These are phyloP conservation scores for Holocentrus rufus DNA, from an alignment of 2,797 vertebrate genomes.

Conservation along the genomic window DNA sequence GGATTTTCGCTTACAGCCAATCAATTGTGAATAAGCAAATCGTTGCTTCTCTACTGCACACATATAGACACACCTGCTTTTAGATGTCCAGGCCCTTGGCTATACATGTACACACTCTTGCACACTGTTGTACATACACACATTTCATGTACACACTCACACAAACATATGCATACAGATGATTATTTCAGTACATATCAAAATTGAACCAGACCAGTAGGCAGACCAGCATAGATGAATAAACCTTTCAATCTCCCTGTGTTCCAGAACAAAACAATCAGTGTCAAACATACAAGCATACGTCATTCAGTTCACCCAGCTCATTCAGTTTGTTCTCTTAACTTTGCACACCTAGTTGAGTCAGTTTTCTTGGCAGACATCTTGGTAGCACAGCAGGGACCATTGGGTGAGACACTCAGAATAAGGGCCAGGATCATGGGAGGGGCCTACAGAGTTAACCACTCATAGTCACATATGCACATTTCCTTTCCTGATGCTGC, in stretches of 20 bases:
- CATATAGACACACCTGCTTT: slow-evolving; percentile 29
- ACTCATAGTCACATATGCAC: slow-evolving; percentile 28
- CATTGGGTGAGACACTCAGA: slow-evolving; percentile 26
- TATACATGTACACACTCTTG: slow-evolving; percentile 44
- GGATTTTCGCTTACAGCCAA: slow-evolving; percentile 22
- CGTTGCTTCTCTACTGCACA: slow-evolving; percentile 10
- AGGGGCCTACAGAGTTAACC: slow-evolving; percentile 15
- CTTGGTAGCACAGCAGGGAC: slow-evolving; percentile 35
- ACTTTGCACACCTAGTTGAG: slow-evolving; percentile 29
- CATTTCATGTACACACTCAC: slow-evolving; percentile 31
- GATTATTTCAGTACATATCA: slow-evolving; percentile 29
- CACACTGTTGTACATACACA: slow-evolving; percentile 41
- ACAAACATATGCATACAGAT: slow-evolving; percentile 22
- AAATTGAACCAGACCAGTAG: slow-evolving; percentile 25
- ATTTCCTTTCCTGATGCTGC: slow-evolving; percentile 28
- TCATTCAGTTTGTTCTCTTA: slow-evolving; percentile 44
- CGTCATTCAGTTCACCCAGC: slow-evolving; percentile 57
- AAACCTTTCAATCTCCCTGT: slow-evolving; percentile 59
- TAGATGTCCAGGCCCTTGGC: slow-evolving; percentile 43
- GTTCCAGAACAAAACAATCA: slow-evolving; percentile 58
- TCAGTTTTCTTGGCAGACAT: slow-evolving; percentile 50
- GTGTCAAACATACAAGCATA: slow-evolving; percentile 46
- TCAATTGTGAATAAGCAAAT: slow-evolving; percentile 11
- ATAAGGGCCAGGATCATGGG: slow-evolving; percentile 34
- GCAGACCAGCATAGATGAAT: slow-evolving; percentile 25